These are phyloP conservation scores for Pteropus alecto DNA, from an alignment of 2,113 vertebrate species.

Conservation along the genomic window DNA sequence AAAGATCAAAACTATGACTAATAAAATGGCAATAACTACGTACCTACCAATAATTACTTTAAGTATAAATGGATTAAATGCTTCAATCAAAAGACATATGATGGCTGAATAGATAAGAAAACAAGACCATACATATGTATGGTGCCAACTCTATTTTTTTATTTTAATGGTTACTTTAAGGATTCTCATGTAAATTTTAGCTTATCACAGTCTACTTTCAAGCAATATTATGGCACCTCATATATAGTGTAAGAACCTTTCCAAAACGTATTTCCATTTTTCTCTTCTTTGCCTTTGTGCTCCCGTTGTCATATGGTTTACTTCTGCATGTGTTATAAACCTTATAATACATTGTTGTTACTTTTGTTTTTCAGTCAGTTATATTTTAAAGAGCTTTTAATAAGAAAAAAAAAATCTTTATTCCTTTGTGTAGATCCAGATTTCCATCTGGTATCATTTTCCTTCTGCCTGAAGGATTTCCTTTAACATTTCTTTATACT, in stretches of 20 bases:
- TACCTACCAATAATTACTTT: not conserved
- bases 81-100: not conserved
- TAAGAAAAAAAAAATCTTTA: not conserved
- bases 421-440: not conserved
- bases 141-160: not conserved
- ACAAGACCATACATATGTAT: not conserved
- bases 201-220: not conserved
- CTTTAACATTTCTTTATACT: slow-evolving; percentile 19
- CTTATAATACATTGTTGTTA: not conserved
- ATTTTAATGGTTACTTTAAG: not conserved
- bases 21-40: not conserved
- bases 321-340: not conserved
- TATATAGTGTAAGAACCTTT: not conserved
- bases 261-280: not conserved
- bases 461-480: slow-evolving; percentile 10
- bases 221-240: not conserved
- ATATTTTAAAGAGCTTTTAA: not conserved
- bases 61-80: not conserved
- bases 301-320: not conserved
- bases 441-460: slow-evolving; percentile 33
- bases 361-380: not conserved
- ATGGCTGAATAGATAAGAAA: not conserved
- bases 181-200: not conserved
- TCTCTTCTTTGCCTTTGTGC: not conserved
- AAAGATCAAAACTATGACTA: not conserved